Evolutionary conservation across 2,888 invertebrate genomes (phyloP).

Genomic region (Sarcophaga carnaria): DNA sequence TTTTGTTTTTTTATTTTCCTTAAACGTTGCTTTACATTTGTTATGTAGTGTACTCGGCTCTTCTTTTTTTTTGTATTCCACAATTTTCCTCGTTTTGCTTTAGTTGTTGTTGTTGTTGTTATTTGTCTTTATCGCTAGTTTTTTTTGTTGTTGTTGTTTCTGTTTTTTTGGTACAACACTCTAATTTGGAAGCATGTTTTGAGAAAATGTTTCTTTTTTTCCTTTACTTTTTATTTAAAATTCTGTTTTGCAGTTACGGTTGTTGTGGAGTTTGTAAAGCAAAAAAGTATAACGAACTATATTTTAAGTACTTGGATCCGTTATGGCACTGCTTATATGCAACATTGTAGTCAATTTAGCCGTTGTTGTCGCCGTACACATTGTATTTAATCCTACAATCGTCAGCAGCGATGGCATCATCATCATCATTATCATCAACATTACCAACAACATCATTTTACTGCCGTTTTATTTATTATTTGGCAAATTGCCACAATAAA

Average conservation of each 20-base stretch:
- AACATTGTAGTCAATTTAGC: slow-evolving; percentile 15
- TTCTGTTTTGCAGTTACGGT: background rate
- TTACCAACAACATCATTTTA: slow-evolving; percentile 25
- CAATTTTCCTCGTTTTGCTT: background rate
- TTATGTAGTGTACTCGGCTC: background rate
- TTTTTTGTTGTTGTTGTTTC: slow-evolving; percentile 4
- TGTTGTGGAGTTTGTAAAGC: background rate
- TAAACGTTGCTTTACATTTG: slow-evolving; percentile 4
- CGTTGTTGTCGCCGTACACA: background rate
- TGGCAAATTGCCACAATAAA: slow-evolving; percentile 63
- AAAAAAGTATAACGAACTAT: background rate
- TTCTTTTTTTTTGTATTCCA: background rate
- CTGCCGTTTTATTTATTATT: slow-evolving; percentile 47
- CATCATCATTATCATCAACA: background rate
- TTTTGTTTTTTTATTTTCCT: slow-evolving; percentile 4
- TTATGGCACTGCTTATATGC: slow-evolving; percentile 8
- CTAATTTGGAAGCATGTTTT: slow-evolving; percentile 28
- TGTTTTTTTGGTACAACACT: slow-evolving; percentile 5
- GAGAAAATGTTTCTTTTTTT: background rate
- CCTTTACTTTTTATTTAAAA: background rate
- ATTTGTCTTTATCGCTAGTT: background rate
- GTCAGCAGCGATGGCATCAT: slow-evolving; percentile 12
- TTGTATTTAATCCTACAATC: background rate
- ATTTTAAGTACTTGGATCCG: slow-evolving; percentile 36
- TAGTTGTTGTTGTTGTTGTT: background rate